Conservation (phyloP, 2,113 vertebrate species). For the Ancistrus triradiatus region DNA sequence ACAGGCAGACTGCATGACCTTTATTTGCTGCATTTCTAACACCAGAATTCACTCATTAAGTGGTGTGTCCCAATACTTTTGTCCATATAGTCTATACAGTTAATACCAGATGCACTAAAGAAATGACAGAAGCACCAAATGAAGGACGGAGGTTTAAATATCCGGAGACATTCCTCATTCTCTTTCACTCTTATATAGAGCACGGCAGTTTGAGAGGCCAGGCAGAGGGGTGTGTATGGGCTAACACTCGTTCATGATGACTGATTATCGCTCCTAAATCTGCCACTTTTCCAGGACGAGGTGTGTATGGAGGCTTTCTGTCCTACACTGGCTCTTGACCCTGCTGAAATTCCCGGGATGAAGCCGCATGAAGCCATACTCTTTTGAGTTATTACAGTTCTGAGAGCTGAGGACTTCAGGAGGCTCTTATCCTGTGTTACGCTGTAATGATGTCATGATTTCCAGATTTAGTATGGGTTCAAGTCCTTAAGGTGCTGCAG, state of each 20-base stretch:
- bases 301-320: conserved; percentile 17
- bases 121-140: too few species aligned
- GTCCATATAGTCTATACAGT: too few species aligned
- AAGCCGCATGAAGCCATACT: conserved; percentile 32
- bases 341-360: conserved; percentile 32
- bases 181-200: neutral
- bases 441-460: neutral
- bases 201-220: neutral
- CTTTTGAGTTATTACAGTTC: conserved; percentile 24
- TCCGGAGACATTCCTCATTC: too few species aligned
- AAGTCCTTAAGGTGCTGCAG: too few species aligned
- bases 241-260: conserved; percentile 17
- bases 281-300: conserved; percentile 30
- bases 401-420: conserved; percentile 10
- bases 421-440: neutral
- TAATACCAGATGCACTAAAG: too few species aligned
- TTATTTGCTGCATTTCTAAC: too few species aligned
- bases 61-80: too few species aligned
- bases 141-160: too few species aligned
- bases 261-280: conserved; percentile 26
- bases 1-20: too few species aligned
- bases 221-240: neutral
- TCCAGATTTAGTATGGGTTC: too few species aligned
- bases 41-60: too few species aligned
- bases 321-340: conserved; percentile 37